Base-by-base conservation (phyloP, 2,113 vertebrate genomes). In the Barnardius zonarius region DNA sequence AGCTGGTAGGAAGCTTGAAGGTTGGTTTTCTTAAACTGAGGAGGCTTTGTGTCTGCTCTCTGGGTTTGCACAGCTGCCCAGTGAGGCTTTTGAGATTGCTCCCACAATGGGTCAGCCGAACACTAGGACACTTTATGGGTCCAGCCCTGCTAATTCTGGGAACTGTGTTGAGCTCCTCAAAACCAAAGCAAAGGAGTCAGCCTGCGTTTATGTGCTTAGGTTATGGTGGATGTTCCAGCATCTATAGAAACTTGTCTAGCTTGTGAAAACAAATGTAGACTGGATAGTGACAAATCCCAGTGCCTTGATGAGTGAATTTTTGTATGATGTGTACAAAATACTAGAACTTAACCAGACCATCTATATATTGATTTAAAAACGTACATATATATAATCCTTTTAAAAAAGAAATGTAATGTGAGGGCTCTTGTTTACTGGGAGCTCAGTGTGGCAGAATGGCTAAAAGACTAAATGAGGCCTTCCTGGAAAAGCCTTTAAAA, bases 351-450 rank as follows among this genome's bases (percentile, higher is more conserved):
- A 12, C 52, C 41, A 82, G 70, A 19, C 19, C 44, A 27, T 43
- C 31, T 33, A 15, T 62, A 19, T 20, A 9, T 28, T 31, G 41
- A 35, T 13, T 64, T 63, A 28, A 78, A 85, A 86, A 17, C 5
- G 7, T 7, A 4, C 9, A 13, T 22, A 33, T 35, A 9, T 66
- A 1, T 19, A 77, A 73, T 62, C 24, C 28, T n/a, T 64, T 77
- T 31, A 6, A n/a, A 78, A 80, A 52, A 30, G 43, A 72, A 66
- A 73, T 18, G 33, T 68, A n/a, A 22, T 3, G 10, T 69, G 57
- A 86, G n/a, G 76, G 22, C 90, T 79, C 67, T 35, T 76, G 67
- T 92, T 90, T 90, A 62, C n/a, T 90, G 86, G 79, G 72, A 91
- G 62, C 68, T 93, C 51, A n/a, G 44, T 6, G 2, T 33, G 48